Conservation (phyloP, 2,888 invertebrate species). For the Agrotis exclamationis region DNA sequence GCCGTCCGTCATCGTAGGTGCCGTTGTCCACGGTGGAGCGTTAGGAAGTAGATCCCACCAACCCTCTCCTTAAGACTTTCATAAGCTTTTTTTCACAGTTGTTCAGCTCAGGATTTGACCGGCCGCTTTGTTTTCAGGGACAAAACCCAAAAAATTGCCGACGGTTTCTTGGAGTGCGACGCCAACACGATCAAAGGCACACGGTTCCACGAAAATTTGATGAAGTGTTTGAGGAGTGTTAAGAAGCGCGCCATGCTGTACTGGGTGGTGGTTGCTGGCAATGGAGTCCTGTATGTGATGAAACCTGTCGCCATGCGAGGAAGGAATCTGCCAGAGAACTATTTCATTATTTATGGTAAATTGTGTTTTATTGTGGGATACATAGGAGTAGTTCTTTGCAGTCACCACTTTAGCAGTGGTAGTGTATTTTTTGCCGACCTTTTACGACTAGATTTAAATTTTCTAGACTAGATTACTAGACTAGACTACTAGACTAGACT, state of each 20-base stretch:
- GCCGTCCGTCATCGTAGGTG: too few relatives aligned
- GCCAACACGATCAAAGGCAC: constrained; percentile 54
- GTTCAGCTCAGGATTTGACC: neutral
- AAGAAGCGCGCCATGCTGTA: constrained; percentile 62
- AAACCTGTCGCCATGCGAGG: constrained; percentile 49
- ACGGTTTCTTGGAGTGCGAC: constrained; percentile 64
- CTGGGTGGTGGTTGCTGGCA: constrained; percentile 53
- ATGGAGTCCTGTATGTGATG: constrained; percentile 54
- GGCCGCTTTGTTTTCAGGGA: constrained; percentile 47
- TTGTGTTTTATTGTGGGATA: too few relatives aligned
- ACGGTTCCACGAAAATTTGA: constrained; percentile 62
- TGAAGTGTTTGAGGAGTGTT: constrained; percentile 49
- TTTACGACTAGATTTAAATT: too few relatives aligned
- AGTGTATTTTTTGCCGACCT: too few relatives aligned
- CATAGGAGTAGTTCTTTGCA: too few relatives aligned
- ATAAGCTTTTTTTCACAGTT: too few relatives aligned
- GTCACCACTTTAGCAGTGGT: too few relatives aligned
- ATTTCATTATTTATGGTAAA: constrained; percentile 59
- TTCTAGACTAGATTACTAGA: too few relatives aligned
- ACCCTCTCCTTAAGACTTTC: too few relatives aligned
- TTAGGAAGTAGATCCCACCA: too few relatives aligned
- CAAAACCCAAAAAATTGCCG: constrained; percentile 59
- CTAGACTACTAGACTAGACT: too few relatives aligned
- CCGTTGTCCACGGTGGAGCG: too few relatives aligned
- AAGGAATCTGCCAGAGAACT: constrained; percentile 59